Base-by-base conservation (phyloP, 2,797 vertebrate species). In the Dendrocincla tyrannina region DNA sequence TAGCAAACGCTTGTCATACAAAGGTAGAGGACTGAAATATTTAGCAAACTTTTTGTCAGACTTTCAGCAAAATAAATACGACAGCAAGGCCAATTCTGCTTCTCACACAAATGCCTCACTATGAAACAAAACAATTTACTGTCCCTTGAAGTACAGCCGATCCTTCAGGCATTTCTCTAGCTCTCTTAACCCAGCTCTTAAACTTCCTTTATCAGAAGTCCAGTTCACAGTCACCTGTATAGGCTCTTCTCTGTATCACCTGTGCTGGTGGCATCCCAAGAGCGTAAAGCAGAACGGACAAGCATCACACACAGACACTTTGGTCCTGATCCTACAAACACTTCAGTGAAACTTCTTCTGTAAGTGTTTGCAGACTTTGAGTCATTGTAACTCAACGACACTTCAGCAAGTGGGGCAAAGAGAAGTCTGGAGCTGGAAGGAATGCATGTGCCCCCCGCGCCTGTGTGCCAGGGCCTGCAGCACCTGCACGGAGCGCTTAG, bases 351-450 rank as follows among this genome's bases (percentile, higher is more conserved):
- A 84, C 73, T 42, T 59, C 88, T 59, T 28, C 11, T 58, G 0
- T 15, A 47, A 89, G 82, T 58, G 76, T 62, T 91, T 91, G 75
- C 68, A 67, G 56, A 80, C 60, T 59, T n/a, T 4, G 33, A 82
- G 68, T 35, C 92, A 74, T 63, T 39, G 66, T 62, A 91, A 82
- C 84, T 84, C 69, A 81, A 75, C 53, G 3, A 1, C 73, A 42
- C 85, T 87, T 80, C 68, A 70, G 12, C 6, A 2, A 91, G 59
- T 2, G 4, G 32, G 63, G 28, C 67, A 49, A 66, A 53, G 56
- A 69, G 93, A 83, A 89, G 89, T 70, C 91, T 77, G 89, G 91
- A 89, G 64, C 87, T 82, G 68, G n/a, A 67, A 93, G 79, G 93
- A 92, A 93, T 82, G 83, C 32, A 8, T 6, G 28, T 1, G 3